These are phyloP conservation scores for Furcula furcula DNA, from an alignment of 2,888 invertebrate genomes.

Conservation along the genomic window DNA sequence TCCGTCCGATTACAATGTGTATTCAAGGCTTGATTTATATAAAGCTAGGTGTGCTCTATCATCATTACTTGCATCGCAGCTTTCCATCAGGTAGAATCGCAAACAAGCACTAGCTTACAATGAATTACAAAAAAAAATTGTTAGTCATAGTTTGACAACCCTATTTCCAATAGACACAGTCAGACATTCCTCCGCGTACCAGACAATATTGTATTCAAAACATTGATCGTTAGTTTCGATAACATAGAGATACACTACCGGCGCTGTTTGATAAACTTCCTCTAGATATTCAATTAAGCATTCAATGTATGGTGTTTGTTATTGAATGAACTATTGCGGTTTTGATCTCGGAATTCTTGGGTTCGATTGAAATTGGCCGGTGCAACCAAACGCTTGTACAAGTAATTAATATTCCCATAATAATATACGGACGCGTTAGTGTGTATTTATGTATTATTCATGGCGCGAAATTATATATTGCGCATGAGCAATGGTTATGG, in stretches of 20 bases:
- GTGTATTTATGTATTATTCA: constrained; percentile 15
- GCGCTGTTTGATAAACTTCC: constrained; percentile 45
- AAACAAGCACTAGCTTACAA: too few species aligned
- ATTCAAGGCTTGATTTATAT: too few species aligned
- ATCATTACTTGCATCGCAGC: too few species aligned
- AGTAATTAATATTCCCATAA: constrained; percentile 29
- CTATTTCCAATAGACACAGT: constrained; percentile 35
- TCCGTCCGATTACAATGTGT: too few species aligned
- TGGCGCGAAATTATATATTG: constrained; percentile 9
- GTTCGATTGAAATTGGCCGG: background rate
- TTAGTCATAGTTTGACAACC: background rate
- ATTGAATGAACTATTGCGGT: constrained; percentile 32
- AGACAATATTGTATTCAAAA: constrained; percentile 57
- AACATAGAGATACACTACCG: constrained; percentile 40
- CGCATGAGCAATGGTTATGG: too few species aligned
- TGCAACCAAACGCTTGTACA: constrained; percentile 18
- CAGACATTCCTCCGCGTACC: constrained; percentile 55
- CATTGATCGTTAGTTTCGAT: constrained; percentile 32
- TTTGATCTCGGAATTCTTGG: constrained; percentile 19
- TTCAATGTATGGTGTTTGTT: constrained; percentile 24
- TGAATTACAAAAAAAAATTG: too few species aligned
- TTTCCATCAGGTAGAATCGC: too few species aligned
- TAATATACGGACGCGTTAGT: background rate
- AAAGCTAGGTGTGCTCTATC: too few species aligned
- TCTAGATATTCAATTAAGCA: constrained; percentile 20